phyloP scores from a whole-genome alignment of 2,797 vertebrate species.

The Selene dorsalis region DNA sequence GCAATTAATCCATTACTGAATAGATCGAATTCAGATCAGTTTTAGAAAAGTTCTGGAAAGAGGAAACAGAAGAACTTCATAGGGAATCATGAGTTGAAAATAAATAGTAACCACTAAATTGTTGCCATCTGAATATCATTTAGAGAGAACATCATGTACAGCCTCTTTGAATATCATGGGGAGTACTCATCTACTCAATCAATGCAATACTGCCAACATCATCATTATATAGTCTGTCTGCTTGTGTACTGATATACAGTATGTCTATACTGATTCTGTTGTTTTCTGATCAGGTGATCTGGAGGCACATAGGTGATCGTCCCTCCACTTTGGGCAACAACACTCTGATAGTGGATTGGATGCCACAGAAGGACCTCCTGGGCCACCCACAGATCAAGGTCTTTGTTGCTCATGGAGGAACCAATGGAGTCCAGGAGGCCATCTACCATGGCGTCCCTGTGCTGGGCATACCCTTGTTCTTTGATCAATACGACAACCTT shows the following conservation, averaged over 20 bases:
- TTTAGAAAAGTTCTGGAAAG: background rate
- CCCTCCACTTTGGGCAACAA: slow-evolving; percentile 81
- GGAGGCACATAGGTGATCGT: slow-evolving; percentile 75
- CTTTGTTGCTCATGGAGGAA: slow-evolving; percentile 83
- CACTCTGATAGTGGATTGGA: slow-evolving; percentile 82
- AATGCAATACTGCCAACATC: background rate
- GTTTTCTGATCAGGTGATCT: slow-evolving; percentile 73
- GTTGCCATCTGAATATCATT: no score
- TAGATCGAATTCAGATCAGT: background rate
- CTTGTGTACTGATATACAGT: background rate
- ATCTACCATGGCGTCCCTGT: slow-evolving; percentile 82
- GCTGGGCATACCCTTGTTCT: slow-evolving; percentile 81
- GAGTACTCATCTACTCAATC: background rate
- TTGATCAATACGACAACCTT: slow-evolving; percentile 84
- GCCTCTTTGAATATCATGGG: background rate
- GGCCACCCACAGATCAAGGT: slow-evolving; percentile 80
- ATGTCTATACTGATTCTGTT: background rate
- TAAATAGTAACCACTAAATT: no score
- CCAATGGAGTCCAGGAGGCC: slow-evolving; percentile 82
- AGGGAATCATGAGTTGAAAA: no score
- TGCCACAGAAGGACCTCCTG: slow-evolving; percentile 84
- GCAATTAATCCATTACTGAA: background rate
- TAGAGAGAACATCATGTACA: background rate
- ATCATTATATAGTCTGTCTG: background rate
- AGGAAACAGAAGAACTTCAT: background rate